Evolutionary conservation across 2,888 invertebrate species (phyloP), one percentile per base, ranked within the genome.

Genomic region (Serrognathus titanus): DNA sequence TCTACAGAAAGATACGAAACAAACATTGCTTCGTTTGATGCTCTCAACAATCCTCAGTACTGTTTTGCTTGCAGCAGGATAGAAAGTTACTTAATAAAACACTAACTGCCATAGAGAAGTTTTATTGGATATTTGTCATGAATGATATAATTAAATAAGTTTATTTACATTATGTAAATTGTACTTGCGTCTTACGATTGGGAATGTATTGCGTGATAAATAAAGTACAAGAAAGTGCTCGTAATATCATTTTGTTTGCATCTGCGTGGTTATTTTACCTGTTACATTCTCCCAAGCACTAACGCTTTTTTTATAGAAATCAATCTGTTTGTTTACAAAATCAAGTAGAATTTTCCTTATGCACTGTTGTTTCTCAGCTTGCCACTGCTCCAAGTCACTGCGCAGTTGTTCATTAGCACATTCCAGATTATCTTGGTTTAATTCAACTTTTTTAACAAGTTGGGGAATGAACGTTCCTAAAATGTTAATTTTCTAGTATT

Each of bases 301-400:
- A 58, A 82, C 80, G 61, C 78, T 80, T 68, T 84, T 81, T 71
- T 87, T 82, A 72, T 86, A 86, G 69, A 83, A 85, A 59, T 80
- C 79, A 46, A 87, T 84, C 69, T 88, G 85, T 68, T 83, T 81
- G 64, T 85, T 84, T 8, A 86, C 85, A 77, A 85, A 82, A 61
- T 81, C 79, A 35, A 83, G 74, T 10, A 88, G 76, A 66, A 87
- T 80, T 60, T 80, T 81, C 69, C 85, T 85, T 50, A 88, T 71
- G 71, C 86, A 86, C 36, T 80, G 76, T 57, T 82, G 82, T 68
- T 87, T 88, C 63, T 85, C 86, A 36, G 77, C 69, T 62, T 85
- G 83, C 88, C 88, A 88, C 55, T 86, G 78, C 51, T 85, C 83
- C 58, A 87, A 74, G 71, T 88, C 88, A 41, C 87, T 85, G 50